Conservation (phyloP, 2,888 invertebrate species). For the Noctua janthina region DNA sequence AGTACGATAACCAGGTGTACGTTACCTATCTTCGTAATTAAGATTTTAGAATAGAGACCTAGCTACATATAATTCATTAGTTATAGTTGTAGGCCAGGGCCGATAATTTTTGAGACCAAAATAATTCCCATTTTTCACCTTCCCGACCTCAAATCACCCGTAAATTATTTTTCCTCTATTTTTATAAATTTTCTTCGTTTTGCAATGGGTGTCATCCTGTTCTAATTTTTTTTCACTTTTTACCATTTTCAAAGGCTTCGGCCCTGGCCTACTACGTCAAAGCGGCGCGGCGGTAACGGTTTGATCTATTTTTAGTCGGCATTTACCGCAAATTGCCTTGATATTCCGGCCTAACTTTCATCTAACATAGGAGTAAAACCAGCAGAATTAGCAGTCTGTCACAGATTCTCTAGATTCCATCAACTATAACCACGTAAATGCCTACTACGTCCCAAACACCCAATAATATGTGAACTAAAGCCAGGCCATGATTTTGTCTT, state of each 20-base stretch:
- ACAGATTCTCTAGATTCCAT: not conserved
- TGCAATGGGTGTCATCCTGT: no score
- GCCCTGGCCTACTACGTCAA: not conserved
- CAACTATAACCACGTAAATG: not conserved
- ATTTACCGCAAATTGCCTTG: not conserved
- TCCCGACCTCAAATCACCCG: no score
- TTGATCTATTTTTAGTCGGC: conserved; percentile 5
- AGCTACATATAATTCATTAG: no score
- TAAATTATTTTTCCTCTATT: no score
- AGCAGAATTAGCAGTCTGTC: not conserved
- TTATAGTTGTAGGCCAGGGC: no score
- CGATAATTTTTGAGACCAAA: no score
- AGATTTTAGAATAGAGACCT: no score
- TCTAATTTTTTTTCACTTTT: no score
- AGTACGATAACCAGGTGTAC: conserved; percentile 33
- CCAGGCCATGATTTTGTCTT: not conserved
- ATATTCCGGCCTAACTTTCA: not conserved
- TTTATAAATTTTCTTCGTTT: no score
- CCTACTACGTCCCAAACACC: not conserved
- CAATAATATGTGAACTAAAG: not conserved
- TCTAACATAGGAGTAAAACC: not conserved
- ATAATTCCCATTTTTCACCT: no score
- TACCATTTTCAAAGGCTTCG: no score
- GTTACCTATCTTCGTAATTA: conserved; percentile 1
- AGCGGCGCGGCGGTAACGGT: not conserved